Evolutionary conservation across 2,113 vertebrate species (phyloP), one percentile per base, ranked within the genome.

Genomic region (Lethenteron reissneri): DNA sequence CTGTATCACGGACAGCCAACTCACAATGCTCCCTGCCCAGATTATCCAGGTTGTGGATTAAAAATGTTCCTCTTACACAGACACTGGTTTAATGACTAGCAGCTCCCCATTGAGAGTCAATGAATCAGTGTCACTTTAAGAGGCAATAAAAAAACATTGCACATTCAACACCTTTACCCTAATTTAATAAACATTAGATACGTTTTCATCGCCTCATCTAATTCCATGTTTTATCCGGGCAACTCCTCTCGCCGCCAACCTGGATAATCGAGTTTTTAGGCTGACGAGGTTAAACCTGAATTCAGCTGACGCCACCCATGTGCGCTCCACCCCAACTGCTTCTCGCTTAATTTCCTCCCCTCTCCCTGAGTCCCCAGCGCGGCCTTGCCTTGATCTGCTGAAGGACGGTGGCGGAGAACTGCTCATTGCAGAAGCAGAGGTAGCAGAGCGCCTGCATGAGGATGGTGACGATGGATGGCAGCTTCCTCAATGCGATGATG

Each of bases 381-480:
- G 41, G 41, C 41, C 41, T 41, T 41, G 97, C 94, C 87, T 97
- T 97, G 71, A 97, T 86, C 76, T 89, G 79, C 73, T 91, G 92
- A 75, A 97, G 83, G 76, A 88, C 77, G 2, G 85, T 86, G 76
- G 92, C 85, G 73, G 92, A 95, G 74, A 99, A 96, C 25, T 81
- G 85, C 77, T 99, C 90, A 0, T 96, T 95, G 74, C 92, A 96
- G 79, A 87, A 92, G n/a, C 88, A 90, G 82, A 85, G 85, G 81
- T 86, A 92, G 41, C 87, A 91, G 77, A 91, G 82, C 91, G 97
- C 95, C 79, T 95, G 88, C 0, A 92, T 89, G 75, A 99, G 85
- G 2, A 87, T 80, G 0, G 85, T 77, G 71, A 97, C 80, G 0
- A 92, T 88, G 12, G 91, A 88, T 0, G 92, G 88, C 60, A 97